A percentile compares a stretch with the other conserved stretches of the same genome.
phyloP scores from a whole-genome alignment of 1,140 invertebrate species.

The Calliopsis andreniformis region DNA sequence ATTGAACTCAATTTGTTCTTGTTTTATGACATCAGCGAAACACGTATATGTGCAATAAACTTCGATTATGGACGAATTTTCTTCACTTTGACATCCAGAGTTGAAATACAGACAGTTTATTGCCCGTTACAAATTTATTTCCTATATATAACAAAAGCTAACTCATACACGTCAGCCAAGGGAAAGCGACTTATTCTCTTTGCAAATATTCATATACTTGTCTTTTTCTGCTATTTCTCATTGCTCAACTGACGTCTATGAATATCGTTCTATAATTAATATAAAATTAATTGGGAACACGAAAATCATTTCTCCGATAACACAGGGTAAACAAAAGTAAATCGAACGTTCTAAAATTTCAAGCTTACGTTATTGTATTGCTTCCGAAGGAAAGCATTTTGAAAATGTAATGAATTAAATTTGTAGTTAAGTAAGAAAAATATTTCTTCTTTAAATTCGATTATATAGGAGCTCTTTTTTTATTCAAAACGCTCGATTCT shows the following conservation, averaged over 20 bases:
- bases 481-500: too few species aligned
- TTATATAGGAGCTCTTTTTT: too few species aligned
- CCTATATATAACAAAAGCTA: background rate
- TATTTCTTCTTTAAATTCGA: too few species aligned
- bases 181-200: background rate
- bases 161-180: constrained; percentile 1
- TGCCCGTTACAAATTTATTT: constrained; percentile 7
- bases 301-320: too few species aligned
- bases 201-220: background rate
- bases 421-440: background rate
- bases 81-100: background rate
- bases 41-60: background rate
- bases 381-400: too few species aligned
- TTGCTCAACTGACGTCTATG: background rate
- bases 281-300: too few species aligned
- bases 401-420: too few species aligned
- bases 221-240: background rate
- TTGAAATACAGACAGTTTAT: background rate
- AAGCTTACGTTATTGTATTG: too few species aligned
- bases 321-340: too few species aligned
- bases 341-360: background rate
- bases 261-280: background rate
- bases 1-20: background rate
- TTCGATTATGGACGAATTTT: background rate
- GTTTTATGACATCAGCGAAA: too few species aligned